Evolutionary conservation across 2,888 invertebrate species (phyloP).

Genomic region (Ischnus inquisitorius): DNA sequence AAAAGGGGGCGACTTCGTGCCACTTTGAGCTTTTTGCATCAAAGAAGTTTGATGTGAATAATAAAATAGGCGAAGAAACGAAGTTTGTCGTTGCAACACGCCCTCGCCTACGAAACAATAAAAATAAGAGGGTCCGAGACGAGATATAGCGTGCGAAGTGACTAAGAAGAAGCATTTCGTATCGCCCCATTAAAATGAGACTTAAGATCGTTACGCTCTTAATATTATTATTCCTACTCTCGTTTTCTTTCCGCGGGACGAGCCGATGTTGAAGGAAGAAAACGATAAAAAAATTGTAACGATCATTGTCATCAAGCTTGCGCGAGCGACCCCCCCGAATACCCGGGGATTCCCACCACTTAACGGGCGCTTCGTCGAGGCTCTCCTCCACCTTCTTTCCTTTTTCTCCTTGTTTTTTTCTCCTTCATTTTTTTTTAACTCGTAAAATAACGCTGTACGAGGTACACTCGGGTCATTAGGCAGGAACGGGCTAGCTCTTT

Average conservation of each 20-base stretch:
- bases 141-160: slow-evolving; percentile 29
- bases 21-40: slow-evolving; percentile 48
- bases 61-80: slow-evolving; percentile 47
- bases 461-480: slow-evolving; percentile 83
- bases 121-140: slow-evolving; percentile 33
- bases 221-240: slow-evolving; percentile 29
- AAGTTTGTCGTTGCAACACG: slow-evolving; percentile 37
- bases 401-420: slow-evolving; percentile 39
- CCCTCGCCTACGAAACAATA: slow-evolving; percentile 42
- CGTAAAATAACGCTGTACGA: slow-evolving; percentile 70
- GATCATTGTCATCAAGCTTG: slow-evolving; percentile 52
- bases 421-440: slow-evolving; percentile 45
- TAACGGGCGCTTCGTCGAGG: slow-evolving; percentile 78
- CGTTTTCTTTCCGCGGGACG: slow-evolving; percentile 29
- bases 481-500: slow-evolving; percentile 73
- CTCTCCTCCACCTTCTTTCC: slow-evolving; percentile 61
- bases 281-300: slow-evolving; percentile 68
- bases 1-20: neutral
- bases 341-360: slow-evolving; percentile 77
- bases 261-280: slow-evolving; percentile 52
- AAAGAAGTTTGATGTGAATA: slow-evolving; percentile 52
- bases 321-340: slow-evolving; percentile 32
- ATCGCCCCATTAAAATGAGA: slow-evolving; percentile 59
- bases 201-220: slow-evolving; percentile 39
- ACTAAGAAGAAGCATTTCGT: slow-evolving; percentile 30